Base-by-base conservation (phyloP, 2,888 invertebrate species). In the Alcis repandata region DNA sequence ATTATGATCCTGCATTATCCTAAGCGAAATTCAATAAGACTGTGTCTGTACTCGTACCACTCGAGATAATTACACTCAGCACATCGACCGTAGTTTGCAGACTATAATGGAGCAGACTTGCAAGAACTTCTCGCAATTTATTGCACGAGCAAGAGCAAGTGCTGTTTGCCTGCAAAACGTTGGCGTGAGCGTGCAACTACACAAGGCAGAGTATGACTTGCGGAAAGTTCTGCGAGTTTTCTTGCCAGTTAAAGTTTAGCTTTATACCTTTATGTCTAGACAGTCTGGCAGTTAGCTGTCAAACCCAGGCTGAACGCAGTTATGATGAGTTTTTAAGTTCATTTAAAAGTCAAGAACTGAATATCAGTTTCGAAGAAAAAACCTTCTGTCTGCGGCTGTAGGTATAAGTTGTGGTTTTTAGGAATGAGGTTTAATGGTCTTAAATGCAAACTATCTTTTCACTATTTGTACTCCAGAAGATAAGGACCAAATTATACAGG, bases 231-330 rank as follows among this genome's bases (percentile, higher is more conserved):
- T 46, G 46, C n/a, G 8, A n/a, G 2, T 1, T 32, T 48, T 48
- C 15, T 17, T 51, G 19, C 51, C n/a, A 38, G 36, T 20, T 2
- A 15, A 15, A 49, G 8, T 17, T 49, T 2, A 17, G 32, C 1
- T 49, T 49, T 49, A 17, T 49, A 17, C n/a, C n/a, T 46, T 53
- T 52, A 19, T 51, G 77, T 79, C 78, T 79, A 73, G 56, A 56
- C 56, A n/a, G 56, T 69, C 69, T 77, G 74, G 70, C 71, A 73
- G 75, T 67, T 70, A 64, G 59, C 68, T 58, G 54, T 69, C 58
- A 59, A 53, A 68, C 57, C 54, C 49, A 41, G 63, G 59, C 61
- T 59, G 60, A 68, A 53, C 48, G 27, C 46, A 17, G 8, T 52
- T 63, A 40, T 46, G 45, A 63, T 45, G 52, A 15, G 40, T 40